Evolutionary conservation across 2,888 invertebrate genomes (phyloP), one percentile per base, ranked within the genome.

Genomic region (Caenorhabditis angaria): DNA sequence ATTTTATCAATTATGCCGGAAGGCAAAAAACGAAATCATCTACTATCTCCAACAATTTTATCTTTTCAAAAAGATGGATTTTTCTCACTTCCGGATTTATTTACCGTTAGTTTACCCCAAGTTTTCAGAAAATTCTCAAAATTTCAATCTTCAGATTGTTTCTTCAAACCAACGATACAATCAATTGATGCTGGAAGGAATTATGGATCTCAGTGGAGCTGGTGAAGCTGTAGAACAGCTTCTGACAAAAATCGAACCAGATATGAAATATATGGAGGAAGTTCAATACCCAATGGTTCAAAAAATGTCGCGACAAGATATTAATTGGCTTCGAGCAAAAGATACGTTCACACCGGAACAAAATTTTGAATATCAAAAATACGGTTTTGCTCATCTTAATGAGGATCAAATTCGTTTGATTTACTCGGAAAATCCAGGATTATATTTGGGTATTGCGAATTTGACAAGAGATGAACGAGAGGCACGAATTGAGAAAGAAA

Each of bases 61-160:
- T 80, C 80, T 1, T 85, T 85, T 56, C 85, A 85, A 48, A 71
- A 78, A 35, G 82, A 85, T 51, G 84, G 84, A 3, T 71, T 81
- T 20, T 80, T 83, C 60, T 80, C 84, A 0, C 61, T 85, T 4
- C 82, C 83, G 4, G 78, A 81, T 12, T 54, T 85, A 0, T 75
- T 85, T 22, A 78, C 78, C 60, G 82, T 84, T 51, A 47, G 18
- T 48, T 54, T 18, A 20, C 6, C 51, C 32, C 47, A 61, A 47
- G 14, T 28, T 18, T 25, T 28, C n/a, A n/a, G n/a, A n/a, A n/a
- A n/a, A n/a, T n/a, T n/a, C n/a, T n/a, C n/a, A n/a, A n/a, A n/a
- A 14, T 18, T 4, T 14, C 24, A 25, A 24, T 18, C 51, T 68
- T 54, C 65, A 78, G 74, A 76, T 77, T 56, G 65, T 73, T 5